Conservation (phyloP, 2,113 vertebrate genomes). For the Sturnira hondurensis region DNA sequence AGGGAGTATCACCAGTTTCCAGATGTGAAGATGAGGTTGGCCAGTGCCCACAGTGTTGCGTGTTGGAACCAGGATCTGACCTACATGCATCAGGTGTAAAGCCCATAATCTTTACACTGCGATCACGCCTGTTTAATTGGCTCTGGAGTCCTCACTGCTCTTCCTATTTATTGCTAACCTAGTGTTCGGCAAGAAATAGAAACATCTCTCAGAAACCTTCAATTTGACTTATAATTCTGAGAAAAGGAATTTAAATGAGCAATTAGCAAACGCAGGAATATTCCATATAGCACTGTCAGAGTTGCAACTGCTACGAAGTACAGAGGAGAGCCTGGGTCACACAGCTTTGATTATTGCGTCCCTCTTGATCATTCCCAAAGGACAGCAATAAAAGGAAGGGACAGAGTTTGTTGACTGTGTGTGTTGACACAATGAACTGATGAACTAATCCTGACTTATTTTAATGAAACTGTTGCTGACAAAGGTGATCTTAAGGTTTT, state of each 20-base stretch:
- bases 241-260: background rate
- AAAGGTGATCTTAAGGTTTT: background rate
- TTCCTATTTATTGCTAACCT: background rate
- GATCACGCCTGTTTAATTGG: background rate
- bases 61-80: background rate
- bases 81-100: background rate
- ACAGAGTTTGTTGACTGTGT: background rate
- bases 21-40: background rate
- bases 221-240: background rate
- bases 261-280: background rate
- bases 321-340: background rate
- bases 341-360: background rate
- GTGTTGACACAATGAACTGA: background rate
- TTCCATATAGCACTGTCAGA: background rate
- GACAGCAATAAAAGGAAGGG: background rate
- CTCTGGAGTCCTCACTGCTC: background rate
- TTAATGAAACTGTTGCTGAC: background rate
- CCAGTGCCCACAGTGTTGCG: background rate
- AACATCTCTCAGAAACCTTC: background rate
- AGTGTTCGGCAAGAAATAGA: background rate
- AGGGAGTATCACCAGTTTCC: background rate
- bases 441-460: slow-evolving; percentile 20
- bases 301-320: background rate
- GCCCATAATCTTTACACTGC: background rate
- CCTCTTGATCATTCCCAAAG: background rate